These are phyloP conservation scores for Ophonus ardosiacus DNA, from an alignment of 2,888 invertebrate genomes.

Conservation along the genomic window DNA sequence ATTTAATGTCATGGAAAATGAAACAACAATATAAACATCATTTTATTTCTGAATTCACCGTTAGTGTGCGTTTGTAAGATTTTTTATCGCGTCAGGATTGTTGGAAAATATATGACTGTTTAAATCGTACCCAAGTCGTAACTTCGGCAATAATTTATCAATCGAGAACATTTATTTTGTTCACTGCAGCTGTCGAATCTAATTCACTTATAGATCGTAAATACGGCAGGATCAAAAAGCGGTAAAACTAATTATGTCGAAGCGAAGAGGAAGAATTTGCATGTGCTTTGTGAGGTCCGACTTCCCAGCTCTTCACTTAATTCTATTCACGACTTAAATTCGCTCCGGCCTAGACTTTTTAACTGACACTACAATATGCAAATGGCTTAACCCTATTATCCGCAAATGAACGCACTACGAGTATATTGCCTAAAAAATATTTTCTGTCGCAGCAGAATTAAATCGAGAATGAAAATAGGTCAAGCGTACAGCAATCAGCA, in stretches of 20 bases:
- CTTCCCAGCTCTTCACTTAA: slow-evolving; percentile 15
- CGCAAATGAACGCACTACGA: not conserved
- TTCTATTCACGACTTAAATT: slow-evolving; percentile 27
- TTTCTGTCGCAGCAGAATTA: not conserved
- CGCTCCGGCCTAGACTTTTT: slow-evolving; percentile 2
- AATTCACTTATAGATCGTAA: not conserved
- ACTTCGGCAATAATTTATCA: slow-evolving; percentile 17
- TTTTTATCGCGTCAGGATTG: slow-evolving; percentile 11
- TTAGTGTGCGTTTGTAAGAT: too few species aligned
- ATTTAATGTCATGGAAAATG: too few species aligned
- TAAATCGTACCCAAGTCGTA: slow-evolving; percentile 15
- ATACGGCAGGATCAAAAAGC: not conserved
- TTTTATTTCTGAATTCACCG: too few species aligned
- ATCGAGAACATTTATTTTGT: not conserved
- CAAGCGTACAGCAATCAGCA: not conserved
- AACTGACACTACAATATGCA: slow-evolving; percentile 16
- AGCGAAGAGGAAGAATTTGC: slow-evolving; percentile 8
- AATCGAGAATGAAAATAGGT: slow-evolving; percentile 9
- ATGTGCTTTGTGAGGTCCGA: slow-evolving; percentile 19
- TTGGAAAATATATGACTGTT: slow-evolving; percentile 29
- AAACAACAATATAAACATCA: too few species aligned
- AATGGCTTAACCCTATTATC: slow-evolving; percentile 20
- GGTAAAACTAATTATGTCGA: slow-evolving; percentile 6
- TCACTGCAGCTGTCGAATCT: not conserved
- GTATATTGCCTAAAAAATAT: not conserved